Base-by-base conservation (phyloP, 2,797 vertebrate species). In the Galago senegalensis region DNA sequence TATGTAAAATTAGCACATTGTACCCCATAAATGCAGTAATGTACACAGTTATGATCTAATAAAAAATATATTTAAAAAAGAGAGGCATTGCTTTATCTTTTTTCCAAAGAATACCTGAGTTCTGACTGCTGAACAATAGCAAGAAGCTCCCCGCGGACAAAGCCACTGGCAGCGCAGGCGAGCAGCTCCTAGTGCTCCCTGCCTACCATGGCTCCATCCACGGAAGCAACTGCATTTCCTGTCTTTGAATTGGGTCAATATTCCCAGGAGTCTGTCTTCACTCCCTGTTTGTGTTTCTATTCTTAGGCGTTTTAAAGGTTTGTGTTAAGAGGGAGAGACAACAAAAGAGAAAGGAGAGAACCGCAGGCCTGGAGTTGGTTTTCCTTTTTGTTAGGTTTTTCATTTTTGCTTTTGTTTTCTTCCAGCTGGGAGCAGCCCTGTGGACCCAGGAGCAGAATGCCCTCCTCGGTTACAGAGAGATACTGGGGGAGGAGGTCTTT, bases 301-400 rank as follows among this genome's bases (percentile, higher is more conserved):
- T 95, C 46, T 92, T 21, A 17, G 37, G 75, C 46, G 5, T 89
- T 87, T 49, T 81, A 87, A 82, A 85, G 27, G 7, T 77, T 90
- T 92, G 43, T 16, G 18, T 79, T 76, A 20, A 72, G 61, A 69
- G 46, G 40, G 43, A 72, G 27, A 58, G 58, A 34, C 18, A 70
- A 67, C 5, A 14, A 63, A 31, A 20, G 14, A 60, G 7, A 14
- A 31, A 27, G 77, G 9, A 37, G 60, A 29, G 29, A 56, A 58
- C 2, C 43, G 5, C 16, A 83, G 46, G 79, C 43, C 17, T 49
- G 16, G 53, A 29, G 14, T 60, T 14, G 14, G 9, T 3, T 49
- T 49, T 37, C 27, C 31, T 5, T 27, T 43, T 84, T 29, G 20
- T 80, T 31, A 61, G 11, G 12, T 29, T 43, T 21, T 73, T 29